Evolutionary conservation across 23 tunicate species (phyloP), one percentile per base, ranked within the genome.

Genomic region (Halocynthia aurantium): DNA sequence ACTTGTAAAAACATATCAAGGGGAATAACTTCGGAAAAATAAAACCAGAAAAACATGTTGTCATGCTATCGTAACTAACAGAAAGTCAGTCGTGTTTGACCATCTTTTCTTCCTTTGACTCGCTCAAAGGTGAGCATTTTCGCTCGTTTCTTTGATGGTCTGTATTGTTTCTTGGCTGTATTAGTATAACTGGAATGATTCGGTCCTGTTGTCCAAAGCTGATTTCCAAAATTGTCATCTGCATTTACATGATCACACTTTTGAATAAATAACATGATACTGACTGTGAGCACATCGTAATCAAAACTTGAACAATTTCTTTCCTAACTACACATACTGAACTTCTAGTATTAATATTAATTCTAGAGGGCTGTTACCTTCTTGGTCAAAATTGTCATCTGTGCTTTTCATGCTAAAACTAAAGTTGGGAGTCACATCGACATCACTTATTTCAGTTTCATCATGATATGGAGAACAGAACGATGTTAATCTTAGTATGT

Each of bases 41-140:
- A 69, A 52, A 15, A 78, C 52, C 15, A 9, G 52, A 9, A 78
- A 11, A 6, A 13, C 63, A 58, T 58, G 17, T 13, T 58, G 15
- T 58, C 63, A 15, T 13, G 31, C 22, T 65, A 0, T 65, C 22
- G 10, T 65, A 9, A 49, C 73, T 67, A 85, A 54, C 79, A 73
- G 73, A 79, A 85, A 0, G 81, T 57, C 10, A 85, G 76, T 63
- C 84, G 55, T 7, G 90, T 85, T 55, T 85, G 90, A 5, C 90
- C 90, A 60, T 74, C 84, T 60, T 73, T 85, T 8, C 76, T 53
- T 10, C 83, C 90, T 19, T 81, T 77, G 19, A 85, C 70, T 67
- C 66, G 80, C 53, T 81, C 80, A 64, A 68, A 80, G 21, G 71
- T 72, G 9, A 85, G 76, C 73, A 61, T 51, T 50, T 85, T 85